Percentiles rank a stretch among this genome's conserved stretches.
Evolutionary conservation across 2,797 vertebrate genomes (phyloP).

Genomic region (Nyctalus aviator): DNA sequence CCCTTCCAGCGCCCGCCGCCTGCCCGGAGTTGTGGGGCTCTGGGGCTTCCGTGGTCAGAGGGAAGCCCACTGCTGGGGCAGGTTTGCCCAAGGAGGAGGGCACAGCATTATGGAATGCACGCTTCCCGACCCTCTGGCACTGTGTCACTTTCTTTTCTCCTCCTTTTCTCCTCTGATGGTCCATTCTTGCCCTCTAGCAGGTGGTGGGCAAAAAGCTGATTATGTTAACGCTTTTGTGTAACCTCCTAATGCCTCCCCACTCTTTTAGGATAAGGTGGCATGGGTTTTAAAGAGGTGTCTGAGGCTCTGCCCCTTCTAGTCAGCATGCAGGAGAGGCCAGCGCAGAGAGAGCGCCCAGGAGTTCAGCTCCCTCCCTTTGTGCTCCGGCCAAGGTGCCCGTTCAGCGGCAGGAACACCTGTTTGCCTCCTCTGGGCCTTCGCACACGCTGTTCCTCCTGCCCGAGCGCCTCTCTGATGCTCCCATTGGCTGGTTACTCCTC

Average conservation of each 20-base stretch:
- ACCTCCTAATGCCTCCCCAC: not conserved
- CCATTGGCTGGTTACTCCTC: not conserved
- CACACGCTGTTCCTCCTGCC: not conserved
- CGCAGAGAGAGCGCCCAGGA: too few relatives aligned
- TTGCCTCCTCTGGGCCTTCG: not conserved
- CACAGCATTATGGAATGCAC: not conserved
- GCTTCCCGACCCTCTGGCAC: not conserved
- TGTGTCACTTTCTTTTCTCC: not conserved
- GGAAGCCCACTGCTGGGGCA: not conserved
- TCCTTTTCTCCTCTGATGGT: not conserved
- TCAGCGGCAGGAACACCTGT: not conserved
- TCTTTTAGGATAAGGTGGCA: not conserved
- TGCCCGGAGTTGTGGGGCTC: not conserved
- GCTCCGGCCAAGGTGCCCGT: not conserved
- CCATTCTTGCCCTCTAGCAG: not conserved
- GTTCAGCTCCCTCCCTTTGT: not conserved
- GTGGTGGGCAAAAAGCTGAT: not conserved
- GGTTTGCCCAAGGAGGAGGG: not conserved
- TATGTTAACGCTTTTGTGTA: not conserved
- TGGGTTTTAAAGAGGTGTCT: not conserved
- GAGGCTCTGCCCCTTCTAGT: not conserved
- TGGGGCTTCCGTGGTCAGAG: not conserved
- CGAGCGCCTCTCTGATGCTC: not conserved
- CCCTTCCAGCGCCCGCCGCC: not conserved
- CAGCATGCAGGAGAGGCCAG: too few relatives aligned